Evolutionary conservation across 2,797 vertebrate genomes (phyloP).

Genomic region (Pseudochromis fuscus): DNA sequence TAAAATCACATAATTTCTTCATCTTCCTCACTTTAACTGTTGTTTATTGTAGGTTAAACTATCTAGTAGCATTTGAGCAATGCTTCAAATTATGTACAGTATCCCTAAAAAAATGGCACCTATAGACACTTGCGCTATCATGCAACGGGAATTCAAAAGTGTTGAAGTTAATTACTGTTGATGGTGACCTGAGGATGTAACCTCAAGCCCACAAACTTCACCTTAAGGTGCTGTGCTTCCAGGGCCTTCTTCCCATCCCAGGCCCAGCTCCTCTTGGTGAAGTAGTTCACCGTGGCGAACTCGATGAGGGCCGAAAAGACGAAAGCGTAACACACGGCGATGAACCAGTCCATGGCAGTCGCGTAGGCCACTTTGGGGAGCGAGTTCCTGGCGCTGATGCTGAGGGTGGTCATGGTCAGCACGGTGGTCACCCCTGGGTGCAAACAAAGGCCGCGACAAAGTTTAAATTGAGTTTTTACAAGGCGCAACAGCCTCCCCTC

Average conservation of each 20-base stretch:
- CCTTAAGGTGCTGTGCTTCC: conserved; percentile 88
- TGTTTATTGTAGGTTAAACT: neutral
- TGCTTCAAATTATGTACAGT: neutral
- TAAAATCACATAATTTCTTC: too few relatives aligned
- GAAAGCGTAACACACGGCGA: conserved; percentile 97
- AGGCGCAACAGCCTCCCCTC: neutral
- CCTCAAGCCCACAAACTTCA: conserved; percentile 15
- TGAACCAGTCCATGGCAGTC: conserved; percentile 99
- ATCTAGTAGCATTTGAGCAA: neutral
- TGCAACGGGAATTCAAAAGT: too few relatives aligned
- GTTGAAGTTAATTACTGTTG: too few relatives aligned
- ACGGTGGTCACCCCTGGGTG: conserved; percentile 95
- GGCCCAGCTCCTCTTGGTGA: conserved; percentile 98
- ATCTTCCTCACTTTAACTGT: too few relatives aligned
- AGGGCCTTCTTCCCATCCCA: conserved; percentile 98
- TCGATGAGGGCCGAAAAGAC: conserved; percentile 98
- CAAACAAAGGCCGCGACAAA: conserved; percentile 18
- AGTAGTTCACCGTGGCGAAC: conserved; percentile 98
- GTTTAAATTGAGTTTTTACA: conserved; percentile 43
- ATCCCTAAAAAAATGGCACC: neutral
- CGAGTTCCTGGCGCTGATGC: conserved; percentile 97
- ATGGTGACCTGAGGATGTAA: neutral
- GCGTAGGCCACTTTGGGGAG: conserved; percentile 98
- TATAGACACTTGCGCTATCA: neutral
- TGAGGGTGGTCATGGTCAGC: conserved; percentile 98